Conservation (phyloP, 1,140 invertebrate species). For the Lordiphosa clarofinis region DNA sequence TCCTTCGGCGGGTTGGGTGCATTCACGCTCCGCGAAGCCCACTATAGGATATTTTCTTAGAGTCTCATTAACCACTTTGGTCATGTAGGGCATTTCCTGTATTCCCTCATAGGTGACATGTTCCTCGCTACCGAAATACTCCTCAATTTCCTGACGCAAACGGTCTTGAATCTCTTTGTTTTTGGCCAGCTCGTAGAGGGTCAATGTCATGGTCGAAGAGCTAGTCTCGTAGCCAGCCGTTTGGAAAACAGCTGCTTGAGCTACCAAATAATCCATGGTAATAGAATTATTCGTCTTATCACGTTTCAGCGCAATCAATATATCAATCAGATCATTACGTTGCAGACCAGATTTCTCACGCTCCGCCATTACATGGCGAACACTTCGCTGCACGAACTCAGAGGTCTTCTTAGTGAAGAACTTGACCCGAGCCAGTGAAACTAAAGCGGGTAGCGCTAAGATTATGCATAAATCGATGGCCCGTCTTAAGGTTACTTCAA, state of each 20-base stretch:
- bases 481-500: conserved; percentile 80
- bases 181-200: conserved; percentile 84
- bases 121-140: conserved; percentile 79
- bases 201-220: conserved; percentile 84
- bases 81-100: conserved; percentile 84
- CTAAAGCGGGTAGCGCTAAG: conserved; percentile 72
- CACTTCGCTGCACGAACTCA: conserved; percentile 55
- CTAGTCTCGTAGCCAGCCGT: conserved; percentile 89
- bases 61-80: conserved; percentile 81
- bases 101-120: conserved; percentile 83
- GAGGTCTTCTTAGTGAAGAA: conserved; percentile 48
- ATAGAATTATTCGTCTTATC: conserved; percentile 13
- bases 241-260: conserved; percentile 86
- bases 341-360: conserved; percentile 51
- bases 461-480: conserved; percentile 80
- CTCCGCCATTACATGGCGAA: conserved; percentile 69
- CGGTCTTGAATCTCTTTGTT: conserved; percentile 85
- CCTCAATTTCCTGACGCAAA: conserved; percentile 83
- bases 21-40: conserved; percentile 56
- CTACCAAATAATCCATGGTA: conserved; percentile 80
- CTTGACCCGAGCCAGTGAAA: conserved; percentile 36
- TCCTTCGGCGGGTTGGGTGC: conserved; percentile 35
- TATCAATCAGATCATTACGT: conserved; percentile 80
- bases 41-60: conserved; percentile 67
- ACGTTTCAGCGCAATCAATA: conserved; percentile 75